Evolutionary conservation across 2,113 vertebrate species (phyloP).

Genomic region (Triplophysa rosa): DNA sequence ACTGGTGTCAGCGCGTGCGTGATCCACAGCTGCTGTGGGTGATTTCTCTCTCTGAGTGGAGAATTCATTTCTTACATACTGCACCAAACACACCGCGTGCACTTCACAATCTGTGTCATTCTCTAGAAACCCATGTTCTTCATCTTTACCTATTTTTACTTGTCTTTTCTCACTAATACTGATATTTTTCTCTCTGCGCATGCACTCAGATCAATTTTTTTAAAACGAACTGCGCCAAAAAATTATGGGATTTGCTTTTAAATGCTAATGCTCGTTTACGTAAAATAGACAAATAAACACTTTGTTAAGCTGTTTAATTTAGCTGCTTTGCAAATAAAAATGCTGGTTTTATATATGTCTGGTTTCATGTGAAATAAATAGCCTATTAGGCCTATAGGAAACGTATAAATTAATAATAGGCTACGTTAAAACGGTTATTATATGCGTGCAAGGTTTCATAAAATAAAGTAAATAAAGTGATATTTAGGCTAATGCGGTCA

Average conservation of each 20-base stretch:
- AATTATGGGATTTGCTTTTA: neutral
- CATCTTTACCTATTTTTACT: neutral
- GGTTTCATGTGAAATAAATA: too few species aligned
- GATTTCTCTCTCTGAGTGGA: constrained; percentile 18
- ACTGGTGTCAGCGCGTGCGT: constrained; percentile 23
- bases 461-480: too few species aligned
- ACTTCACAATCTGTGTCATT: neutral
- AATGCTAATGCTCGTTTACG: neutral
- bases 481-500: too few species aligned
- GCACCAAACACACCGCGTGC: neutral
- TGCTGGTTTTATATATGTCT: too few species aligned
- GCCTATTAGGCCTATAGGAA: too few species aligned
- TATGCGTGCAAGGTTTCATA: too few species aligned
- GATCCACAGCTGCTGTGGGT: neutral
- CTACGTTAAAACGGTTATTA: too few species aligned
- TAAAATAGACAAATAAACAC: neutral
- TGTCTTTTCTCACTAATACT: too few species aligned
- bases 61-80: neutral
- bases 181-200: neutral
- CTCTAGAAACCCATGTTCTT: neutral
- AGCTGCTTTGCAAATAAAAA: too few species aligned
- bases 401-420: too few species aligned
- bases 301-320: too few species aligned
- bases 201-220: too few species aligned
- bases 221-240: neutral